Base-by-base conservation (phyloP, 1,140 invertebrate species). In the Doryteuthis pealeii region DNA sequence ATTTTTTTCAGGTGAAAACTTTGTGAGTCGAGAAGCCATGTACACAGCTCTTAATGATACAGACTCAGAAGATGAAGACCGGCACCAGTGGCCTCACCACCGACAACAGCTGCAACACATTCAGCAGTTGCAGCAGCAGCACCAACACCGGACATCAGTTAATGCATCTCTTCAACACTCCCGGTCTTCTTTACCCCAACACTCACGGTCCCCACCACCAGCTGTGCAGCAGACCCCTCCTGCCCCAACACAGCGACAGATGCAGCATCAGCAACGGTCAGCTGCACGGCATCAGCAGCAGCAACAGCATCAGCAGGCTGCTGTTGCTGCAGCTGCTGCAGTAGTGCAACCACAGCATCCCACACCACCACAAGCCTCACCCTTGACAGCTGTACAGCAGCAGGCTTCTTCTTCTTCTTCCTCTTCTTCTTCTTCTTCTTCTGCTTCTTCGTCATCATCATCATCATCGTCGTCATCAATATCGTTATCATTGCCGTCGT, bases 61-160 rank as follows among this genome's bases (percentile, higher is more conserved):
- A 4, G 54, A 58, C 18, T 58, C 54, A 8, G 54, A 58, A 18
- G 54, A 58, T 28, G 54, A 58, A 58, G 54, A 58, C 5, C 54
- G 54, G 3, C 54, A 58, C 18, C 54, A 58, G 54, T 58, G 54
- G 54, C 5, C 26, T 22, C 54, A 58, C 18, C 54, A 58, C 26
- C 18, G 54, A 58, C 54, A 58, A 58, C 54, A 58, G 54, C 18
- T 58, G 18, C 54, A 58, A 28, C 54, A 58, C 26, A 4, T 58
- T 22, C 54, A 58, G 18, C 54, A 58, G 18, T 58, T 58, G 54
- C 54, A 58, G 54, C 54, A 58, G 18, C 45, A 49, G 22, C 54
- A 58, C 18, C 54, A 58, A 58, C 54, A 58, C 18, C 54, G 54
- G 54, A 58, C 54, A 58, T n/a, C 18, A n/a, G 54, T 58, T 58